phyloP scores from a whole-genome alignment of 2,888 invertebrate species.

The Drosophila suboccidentalis region DNA sequence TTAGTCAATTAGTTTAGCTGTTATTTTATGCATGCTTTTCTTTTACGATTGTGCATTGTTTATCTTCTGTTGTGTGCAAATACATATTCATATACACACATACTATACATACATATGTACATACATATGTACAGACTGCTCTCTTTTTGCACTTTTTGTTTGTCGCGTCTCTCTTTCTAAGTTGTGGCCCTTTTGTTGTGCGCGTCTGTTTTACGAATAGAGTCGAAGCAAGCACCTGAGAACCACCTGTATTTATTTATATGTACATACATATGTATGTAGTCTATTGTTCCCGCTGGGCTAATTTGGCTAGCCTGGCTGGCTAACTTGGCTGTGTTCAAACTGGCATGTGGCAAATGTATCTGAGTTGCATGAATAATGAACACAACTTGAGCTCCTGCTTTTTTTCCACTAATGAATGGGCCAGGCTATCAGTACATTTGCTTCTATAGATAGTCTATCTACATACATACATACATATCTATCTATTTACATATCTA shows the following conservation, averaged over 20 bases:
- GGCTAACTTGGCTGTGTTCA: constrained; percentile 4
- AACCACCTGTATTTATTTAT: constrained; percentile 60
- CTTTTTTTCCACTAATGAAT: constrained; percentile 18
- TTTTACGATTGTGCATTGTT: constrained; percentile 31
- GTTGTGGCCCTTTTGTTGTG: constrained; percentile 6
- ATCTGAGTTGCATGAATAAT: constrained; percentile 39
- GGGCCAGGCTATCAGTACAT: constrained; percentile 10
- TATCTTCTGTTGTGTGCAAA: constrained; percentile 20
- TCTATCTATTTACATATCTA: constrained; percentile 14
- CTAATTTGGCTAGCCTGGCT: constrained; percentile 26
- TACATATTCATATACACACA: neutral
- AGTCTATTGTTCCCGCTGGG: constrained; percentile 19
- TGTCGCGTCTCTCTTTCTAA: constrained; percentile 1
- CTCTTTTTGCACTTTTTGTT: constrained; percentile 10
- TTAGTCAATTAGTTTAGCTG: neutral
- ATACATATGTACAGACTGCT: neutral
- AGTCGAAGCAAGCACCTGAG: constrained; percentile 12
- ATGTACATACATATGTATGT: neutral
- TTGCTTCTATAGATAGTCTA: neutral
- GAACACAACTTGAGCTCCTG: constrained; percentile 8
- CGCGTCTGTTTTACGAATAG: constrained; percentile 7
- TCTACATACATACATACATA: constrained; percentile 3
- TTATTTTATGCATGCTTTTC: constrained; percentile 7
- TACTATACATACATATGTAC: neutral
- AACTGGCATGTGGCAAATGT: constrained; percentile 18